Base-by-base conservation (phyloP, 2,888 invertebrate species). In the Dioctria linearis region DNA sequence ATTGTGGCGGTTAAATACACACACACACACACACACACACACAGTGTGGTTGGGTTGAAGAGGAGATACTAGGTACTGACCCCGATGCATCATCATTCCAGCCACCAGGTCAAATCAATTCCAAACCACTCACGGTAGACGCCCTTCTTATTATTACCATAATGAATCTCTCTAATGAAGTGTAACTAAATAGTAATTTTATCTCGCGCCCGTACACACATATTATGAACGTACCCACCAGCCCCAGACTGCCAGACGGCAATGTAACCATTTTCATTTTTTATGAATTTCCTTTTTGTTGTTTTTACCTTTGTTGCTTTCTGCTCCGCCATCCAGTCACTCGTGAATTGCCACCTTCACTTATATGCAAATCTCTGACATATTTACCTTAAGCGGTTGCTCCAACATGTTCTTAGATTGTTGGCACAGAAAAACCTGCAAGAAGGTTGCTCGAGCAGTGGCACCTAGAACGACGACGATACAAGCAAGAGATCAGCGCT, bases 291-390 rank as follows among this genome's bases (percentile, higher is more conserved):
- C 57, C 66, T 67, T 66, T 67, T 78, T 65, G 25, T 25, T 25
- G 25, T 25, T 25, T 25, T 25, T 25, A 2, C 25, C 25, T 25
- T 25, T 25, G 25, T 25, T 25, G 2, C 25, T 25, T 78, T 78
- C 4, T 6, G 8, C 42, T 13, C 11, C 43, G 54, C 40, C 49
- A 66, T 49, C 66, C 65, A 78, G 78, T 66, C 78, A 78, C 66
- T 78, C 78, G 51, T 42, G 54, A 66, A 78, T 78, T 78, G 63
- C 71, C 80, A 82, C 82, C 82, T 82, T 82, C 82, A 82, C 80
- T 80, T 76, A 80, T 82, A 82, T 82, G 82, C 82, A 82, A 82
- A 82, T 82, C 73, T 63, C 66, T 80, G 80, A 80, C 80, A 80
- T 66, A 80, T 79, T 79, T 79, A 59, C 79, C 78, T 79, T 66